Evolutionary conservation across 1,140 invertebrate genomes (phyloP).

Genomic region (Ceratina australensis): DNA sequence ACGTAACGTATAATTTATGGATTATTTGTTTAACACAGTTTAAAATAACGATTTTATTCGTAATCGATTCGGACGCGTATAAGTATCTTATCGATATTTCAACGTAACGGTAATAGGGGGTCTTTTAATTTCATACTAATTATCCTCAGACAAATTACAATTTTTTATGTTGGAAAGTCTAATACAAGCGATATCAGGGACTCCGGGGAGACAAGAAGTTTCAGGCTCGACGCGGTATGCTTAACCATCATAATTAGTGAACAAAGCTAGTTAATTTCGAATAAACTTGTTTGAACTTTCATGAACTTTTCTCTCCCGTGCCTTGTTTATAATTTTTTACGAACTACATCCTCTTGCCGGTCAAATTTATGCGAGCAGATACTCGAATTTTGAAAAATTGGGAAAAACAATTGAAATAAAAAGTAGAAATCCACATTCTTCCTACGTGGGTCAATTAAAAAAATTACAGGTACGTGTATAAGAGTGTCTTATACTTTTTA

Average conservation of each 20-base stretch:
- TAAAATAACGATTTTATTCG: too few species aligned
- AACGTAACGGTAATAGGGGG: not conserved
- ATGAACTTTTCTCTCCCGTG: conserved; percentile 4
- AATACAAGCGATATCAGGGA: conserved; percentile 20
- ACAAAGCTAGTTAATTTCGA: conserved; percentile 37
- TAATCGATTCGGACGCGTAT: not conserved
- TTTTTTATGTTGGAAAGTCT: conserved; percentile 21
- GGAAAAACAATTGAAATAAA: too few species aligned
- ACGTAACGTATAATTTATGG: too few species aligned
- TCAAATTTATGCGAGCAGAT: too few species aligned
- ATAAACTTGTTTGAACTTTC: conserved; percentile 34
- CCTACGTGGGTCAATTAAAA: too few species aligned
- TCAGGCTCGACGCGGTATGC: not conserved
- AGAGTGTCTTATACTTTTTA: too few species aligned
- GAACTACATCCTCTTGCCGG: not conserved
- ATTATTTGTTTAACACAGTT: too few species aligned
- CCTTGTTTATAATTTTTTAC: conserved; percentile 5
- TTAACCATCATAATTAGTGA: conserved; percentile 34
- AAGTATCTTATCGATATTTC: not conserved
- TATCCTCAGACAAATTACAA: conserved; percentile 3
- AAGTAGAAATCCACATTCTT: too few species aligned
- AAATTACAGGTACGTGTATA: too few species aligned
- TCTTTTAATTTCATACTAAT: not conserved
- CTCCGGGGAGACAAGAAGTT: conserved; percentile 26
- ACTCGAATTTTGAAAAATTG: too few species aligned